These are phyloP conservation scores for Falco berigora DNA, from an alignment of 2,797 vertebrate species.

Conservation along the genomic window DNA sequence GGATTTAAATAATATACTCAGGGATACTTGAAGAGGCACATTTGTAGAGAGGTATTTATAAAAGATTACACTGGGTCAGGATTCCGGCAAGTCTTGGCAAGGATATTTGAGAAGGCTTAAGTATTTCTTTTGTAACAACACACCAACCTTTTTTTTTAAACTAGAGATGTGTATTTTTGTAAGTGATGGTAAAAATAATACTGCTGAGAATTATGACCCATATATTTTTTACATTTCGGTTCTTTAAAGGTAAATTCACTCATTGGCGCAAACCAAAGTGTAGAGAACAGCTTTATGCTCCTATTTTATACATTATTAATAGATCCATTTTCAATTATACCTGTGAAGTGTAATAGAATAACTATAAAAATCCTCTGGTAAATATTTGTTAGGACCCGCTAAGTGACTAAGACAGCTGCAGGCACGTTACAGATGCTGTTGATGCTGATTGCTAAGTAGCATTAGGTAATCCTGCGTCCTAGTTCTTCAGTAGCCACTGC, in stretches of 20 bases:
- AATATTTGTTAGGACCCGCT: background rate
- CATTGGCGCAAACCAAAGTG: background rate
- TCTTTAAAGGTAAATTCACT: conserved; percentile 4
- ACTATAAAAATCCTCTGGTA: background rate
- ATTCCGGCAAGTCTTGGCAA: background rate
- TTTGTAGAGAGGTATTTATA: conserved; percentile 12
- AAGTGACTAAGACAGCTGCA: background rate
- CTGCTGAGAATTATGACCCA: background rate
- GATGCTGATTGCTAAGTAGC: background rate
- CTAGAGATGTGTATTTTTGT: background rate
- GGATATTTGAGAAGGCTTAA: background rate
- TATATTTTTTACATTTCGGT: background rate
- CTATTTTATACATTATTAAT: conserved; percentile 25
- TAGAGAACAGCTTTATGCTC: background rate
- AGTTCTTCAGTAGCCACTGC: background rate
- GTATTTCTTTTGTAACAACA: background rate
- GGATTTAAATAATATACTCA: conserved; percentile 30
- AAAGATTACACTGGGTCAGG: background rate
- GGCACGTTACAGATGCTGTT: background rate
- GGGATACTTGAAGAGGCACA: background rate
- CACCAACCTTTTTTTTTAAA: background rate
- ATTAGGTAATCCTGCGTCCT: background rate
- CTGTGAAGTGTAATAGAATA: background rate
- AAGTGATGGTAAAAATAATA: background rate
- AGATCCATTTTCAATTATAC: background rate